Evolutionary conservation across 2,797 vertebrate species (phyloP).

Genomic region (Halcyon badia): DNA sequence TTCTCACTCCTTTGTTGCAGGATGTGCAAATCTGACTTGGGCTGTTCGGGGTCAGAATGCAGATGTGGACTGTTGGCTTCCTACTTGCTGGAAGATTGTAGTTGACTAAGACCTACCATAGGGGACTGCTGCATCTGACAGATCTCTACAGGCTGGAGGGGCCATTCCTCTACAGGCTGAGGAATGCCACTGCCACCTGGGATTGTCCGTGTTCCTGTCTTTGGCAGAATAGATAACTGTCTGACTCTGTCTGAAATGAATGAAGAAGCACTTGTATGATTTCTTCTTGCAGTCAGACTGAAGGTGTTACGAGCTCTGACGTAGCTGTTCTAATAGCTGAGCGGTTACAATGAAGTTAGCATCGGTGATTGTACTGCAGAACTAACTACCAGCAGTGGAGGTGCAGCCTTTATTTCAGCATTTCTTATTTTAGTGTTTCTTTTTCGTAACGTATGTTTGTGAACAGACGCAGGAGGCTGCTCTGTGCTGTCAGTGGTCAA

Average conservation of each 20-base stretch:
- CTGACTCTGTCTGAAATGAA: neutral
- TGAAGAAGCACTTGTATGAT: neutral
- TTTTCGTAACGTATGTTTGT: neutral
- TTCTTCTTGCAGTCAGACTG: neutral
- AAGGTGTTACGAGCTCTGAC: neutral
- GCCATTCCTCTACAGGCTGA: neutral
- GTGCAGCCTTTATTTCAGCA: neutral
- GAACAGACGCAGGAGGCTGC: neutral
- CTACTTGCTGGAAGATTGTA: neutral
- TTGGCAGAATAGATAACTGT: neutral
- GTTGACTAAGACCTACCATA: neutral
- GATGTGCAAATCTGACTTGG: neutral
- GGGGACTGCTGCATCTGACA: neutral
- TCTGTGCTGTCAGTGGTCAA: neutral
- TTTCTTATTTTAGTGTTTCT: neutral
- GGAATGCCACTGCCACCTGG: neutral
- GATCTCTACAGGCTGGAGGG: neutral
- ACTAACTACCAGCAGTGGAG: neutral
- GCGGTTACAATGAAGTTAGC: neutral
- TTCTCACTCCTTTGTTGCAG: neutral
- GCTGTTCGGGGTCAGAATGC: neutral
- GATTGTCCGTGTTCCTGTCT: neutral
- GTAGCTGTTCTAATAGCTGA: neutral
- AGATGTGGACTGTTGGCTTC: neutral
- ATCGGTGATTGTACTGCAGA: rapidly evolving